Percentiles rank a stretch among this genome's conserved stretches.
Evolutionary conservation across 64 coral and sea anemone genomes (phyloP).

Genomic region (Stylophora pistillata): DNA sequence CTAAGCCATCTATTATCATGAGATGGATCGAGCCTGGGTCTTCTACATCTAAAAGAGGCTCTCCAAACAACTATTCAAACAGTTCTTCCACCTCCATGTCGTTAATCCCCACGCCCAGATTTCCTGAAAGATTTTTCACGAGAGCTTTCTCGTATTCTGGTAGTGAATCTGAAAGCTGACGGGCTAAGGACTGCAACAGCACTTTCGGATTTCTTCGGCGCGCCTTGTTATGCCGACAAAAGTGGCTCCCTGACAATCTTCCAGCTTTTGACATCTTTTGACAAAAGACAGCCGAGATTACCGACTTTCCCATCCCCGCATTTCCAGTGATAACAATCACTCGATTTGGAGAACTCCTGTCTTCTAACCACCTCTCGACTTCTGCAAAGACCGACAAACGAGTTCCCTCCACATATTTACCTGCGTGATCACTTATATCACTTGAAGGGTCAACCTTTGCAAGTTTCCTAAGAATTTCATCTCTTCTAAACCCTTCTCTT

Average conservation of each 20-base stretch:
- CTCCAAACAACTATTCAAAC: conserved; percentile 46
- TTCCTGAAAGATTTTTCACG: conserved; percentile 32
- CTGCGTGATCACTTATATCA: background rate
- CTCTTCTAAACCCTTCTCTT: background rate
- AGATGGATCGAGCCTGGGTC: conserved; percentile 1
- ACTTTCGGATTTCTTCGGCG: conserved; percentile 52
- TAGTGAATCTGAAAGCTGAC: conserved; percentile 31
- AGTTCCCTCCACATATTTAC: conserved; percentile 15
- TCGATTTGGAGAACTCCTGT: background rate
- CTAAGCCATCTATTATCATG: conserved; percentile 46
- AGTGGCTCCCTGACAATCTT: conserved; percentile 54
- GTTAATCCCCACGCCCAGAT: conserved; percentile 16
- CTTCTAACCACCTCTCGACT: conserved; percentile 14
- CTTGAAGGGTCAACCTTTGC: background rate
- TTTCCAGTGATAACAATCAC: conserved; percentile 42
- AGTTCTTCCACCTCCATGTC: conserved; percentile 54
- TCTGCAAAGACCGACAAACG: conserved; percentile 21
- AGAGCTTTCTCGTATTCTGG: conserved; percentile 40
- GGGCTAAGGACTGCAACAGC: conserved; percentile 62
- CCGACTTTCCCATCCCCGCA: conserved; percentile 70
- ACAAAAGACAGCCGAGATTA: conserved; percentile 46
- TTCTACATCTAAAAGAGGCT: conserved; percentile 5
- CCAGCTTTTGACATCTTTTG: conserved; percentile 23
- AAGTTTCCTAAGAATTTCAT: background rate
- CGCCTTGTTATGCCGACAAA: conserved; percentile 61